These are phyloP conservation scores for Pachyseris speciosa DNA, from an alignment of 64 coral and sea anemone species.

Conservation along the genomic window DNA sequence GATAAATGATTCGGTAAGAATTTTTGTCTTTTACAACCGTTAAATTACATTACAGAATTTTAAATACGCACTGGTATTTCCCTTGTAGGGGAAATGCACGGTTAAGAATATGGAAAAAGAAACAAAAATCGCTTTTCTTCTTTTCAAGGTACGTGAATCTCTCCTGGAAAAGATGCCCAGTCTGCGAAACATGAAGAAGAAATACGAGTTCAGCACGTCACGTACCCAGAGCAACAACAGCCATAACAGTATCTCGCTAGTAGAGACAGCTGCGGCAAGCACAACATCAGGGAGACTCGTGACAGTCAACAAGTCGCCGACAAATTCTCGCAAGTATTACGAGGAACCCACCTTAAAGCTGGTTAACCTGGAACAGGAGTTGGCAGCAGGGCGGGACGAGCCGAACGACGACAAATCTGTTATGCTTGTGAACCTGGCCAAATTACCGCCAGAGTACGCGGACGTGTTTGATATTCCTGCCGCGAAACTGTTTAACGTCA, in stretches of 20 bases:
- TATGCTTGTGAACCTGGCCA: background rate
- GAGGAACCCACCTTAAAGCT: background rate
- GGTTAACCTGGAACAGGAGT: background rate
- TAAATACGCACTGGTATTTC: no score
- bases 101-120: background rate
- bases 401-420: background rate
- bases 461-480: conserved; percentile 6
- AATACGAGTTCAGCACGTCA: background rate
- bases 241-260: background rate
- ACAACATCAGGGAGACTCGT: background rate
- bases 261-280: conserved; percentile 7
- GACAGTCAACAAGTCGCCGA: conserved; percentile 14
- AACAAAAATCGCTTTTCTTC: background rate
- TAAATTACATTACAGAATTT: no score
- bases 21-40: background rate
- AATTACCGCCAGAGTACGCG: background rate
- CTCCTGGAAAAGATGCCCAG: conserved; percentile 6
- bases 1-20: conserved; percentile 73
- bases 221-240: background rate
- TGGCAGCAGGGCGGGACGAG: background rate
- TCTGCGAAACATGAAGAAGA: background rate
- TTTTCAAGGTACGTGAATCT: conserved; percentile 3
- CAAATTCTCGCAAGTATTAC: background rate
- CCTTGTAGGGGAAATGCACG: no score
- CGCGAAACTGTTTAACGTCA: background rate